A percentile compares a stretch with the other conserved stretches of the same genome.
Conservation (phyloP, 2,113 vertebrate genomes). For the Coreoperca whiteheadi region DNA sequence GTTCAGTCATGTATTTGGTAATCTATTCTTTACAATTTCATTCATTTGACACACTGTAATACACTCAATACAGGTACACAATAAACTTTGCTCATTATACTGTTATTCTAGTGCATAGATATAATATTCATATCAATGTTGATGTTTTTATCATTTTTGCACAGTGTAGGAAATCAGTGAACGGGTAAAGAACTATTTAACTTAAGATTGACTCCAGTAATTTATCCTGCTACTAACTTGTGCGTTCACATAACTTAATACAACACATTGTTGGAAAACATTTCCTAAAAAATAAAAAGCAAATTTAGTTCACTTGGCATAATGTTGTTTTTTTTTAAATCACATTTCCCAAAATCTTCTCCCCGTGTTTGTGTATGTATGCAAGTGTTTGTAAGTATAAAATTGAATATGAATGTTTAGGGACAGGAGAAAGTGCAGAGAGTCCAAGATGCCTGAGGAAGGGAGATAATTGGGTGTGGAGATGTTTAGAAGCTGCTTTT, state of each 20-base stretch:
- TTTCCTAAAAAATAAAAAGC: conserved; percentile 3
- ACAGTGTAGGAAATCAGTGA: not conserved
- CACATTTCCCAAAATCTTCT: conserved; percentile 37
- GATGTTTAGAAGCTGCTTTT: conserved; percentile 60
- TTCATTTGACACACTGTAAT: not conserved
- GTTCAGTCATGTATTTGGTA: not conserved
- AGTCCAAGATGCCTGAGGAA: conserved; percentile 68
- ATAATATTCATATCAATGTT: not conserved
- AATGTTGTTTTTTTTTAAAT: conserved; percentile 26
- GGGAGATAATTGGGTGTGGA: conserved; percentile 68
- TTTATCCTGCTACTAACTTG: not conserved
- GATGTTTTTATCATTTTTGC: not conserved
- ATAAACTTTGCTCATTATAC: not conserved
- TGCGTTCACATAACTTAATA: conserved; percentile 7
- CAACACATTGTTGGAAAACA: conserved; percentile 22
- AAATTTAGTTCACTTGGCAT: not conserved
- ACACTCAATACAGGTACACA: not conserved
- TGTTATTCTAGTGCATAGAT: not conserved
- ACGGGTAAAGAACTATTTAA: not conserved
- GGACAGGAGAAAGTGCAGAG: conserved; percentile 38
- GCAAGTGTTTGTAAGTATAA: conserved; percentile 5
- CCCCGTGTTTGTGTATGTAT: not conserved
- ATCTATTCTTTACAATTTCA: not conserved
- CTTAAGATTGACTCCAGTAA: conserved; percentile 8
- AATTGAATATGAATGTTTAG: conserved; percentile 45